Conservation (phyloP, 1,140 invertebrate genomes). For the Andricus grossulariae region DNA sequence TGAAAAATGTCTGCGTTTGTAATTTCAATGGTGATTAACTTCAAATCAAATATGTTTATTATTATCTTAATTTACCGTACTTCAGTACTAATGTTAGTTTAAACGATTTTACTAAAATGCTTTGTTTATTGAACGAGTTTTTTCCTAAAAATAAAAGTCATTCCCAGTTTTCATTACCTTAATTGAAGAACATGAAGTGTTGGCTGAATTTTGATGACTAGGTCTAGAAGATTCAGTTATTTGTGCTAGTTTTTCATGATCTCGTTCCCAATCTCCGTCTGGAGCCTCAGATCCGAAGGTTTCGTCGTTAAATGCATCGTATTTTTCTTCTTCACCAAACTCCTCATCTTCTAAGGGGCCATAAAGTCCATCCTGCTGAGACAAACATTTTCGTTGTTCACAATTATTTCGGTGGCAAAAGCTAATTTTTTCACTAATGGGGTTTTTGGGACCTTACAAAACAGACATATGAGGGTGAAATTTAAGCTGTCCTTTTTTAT, state of each 20-base stretch:
- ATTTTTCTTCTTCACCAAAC: constrained; percentile 87
- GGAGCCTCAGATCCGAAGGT: constrained; percentile 87
- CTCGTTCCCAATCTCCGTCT: constrained; percentile 82
- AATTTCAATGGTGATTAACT: constrained; percentile 8
- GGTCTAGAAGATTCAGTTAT: constrained; percentile 76
- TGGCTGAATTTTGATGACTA: constrained; percentile 60
- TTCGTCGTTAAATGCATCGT: constrained; percentile 93
- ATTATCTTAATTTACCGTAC: not conserved
- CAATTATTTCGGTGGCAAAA: not conserved
- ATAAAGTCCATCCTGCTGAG: constrained; percentile 66
- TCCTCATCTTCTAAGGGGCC: constrained; percentile 77
- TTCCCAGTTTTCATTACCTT: constrained; percentile 48
- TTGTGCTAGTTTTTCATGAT: constrained; percentile 82
- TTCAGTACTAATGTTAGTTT: no score
- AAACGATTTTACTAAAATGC: not conserved
- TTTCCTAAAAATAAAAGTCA: no score
- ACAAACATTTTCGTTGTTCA: constrained; percentile 2
- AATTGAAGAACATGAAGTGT: constrained; percentile 26
- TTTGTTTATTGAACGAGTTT: not conserved
- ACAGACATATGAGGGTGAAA: no score
- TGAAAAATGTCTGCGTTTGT: constrained; percentile 32
- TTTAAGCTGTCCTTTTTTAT: no score
- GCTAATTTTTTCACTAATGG: no score
- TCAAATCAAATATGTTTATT: constrained; percentile 39
- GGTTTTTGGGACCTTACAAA: no score